phyloP scores from a whole-genome alignment of 30 jellyfish, hydroid and myxozoan species.

The Euphysa ruthae region DNA sequence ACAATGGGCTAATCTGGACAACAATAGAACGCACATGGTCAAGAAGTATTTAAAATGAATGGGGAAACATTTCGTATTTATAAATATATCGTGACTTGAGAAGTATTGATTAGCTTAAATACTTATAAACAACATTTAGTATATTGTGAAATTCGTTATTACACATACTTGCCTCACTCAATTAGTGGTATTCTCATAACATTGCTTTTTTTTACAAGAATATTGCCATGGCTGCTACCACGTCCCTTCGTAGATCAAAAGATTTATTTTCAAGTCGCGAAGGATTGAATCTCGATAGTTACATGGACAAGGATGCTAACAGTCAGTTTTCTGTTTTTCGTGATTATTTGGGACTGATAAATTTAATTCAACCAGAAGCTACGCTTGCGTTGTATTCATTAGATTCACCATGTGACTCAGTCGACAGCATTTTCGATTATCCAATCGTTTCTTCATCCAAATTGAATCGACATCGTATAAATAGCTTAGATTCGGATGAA shows the following conservation, averaged over 20 bases:
- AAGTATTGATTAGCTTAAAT: too few species aligned
- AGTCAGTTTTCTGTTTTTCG: slow-evolving; percentile 68
- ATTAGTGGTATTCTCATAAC: too few species aligned
- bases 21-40: too few species aligned
- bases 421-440: neutral
- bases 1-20: too few species aligned
- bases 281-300: neutral
- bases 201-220: too few species aligned
- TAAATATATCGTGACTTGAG: too few species aligned
- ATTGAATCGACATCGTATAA: slow-evolving; percentile 68
- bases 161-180: too few species aligned
- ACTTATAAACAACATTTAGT: too few species aligned
- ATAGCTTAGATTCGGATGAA: slow-evolving; percentile 88
- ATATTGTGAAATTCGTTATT: too few species aligned
- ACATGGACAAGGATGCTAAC: neutral
- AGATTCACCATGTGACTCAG: slow-evolving; percentile 2
- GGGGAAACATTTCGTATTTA: too few species aligned
- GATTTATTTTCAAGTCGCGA: slow-evolving; percentile 1
- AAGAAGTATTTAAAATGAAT: too few species aligned
- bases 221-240: too few species aligned
- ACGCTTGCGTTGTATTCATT: neutral
- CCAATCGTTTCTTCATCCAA: neutral
- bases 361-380: slow-evolving; percentile 66
- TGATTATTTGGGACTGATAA: slow-evolving; percentile 86
- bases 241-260: neutral